Evolutionary conservation across 2,888 invertebrate species (phyloP).

Genomic region (Pristionchus fissidentatus): DNA sequence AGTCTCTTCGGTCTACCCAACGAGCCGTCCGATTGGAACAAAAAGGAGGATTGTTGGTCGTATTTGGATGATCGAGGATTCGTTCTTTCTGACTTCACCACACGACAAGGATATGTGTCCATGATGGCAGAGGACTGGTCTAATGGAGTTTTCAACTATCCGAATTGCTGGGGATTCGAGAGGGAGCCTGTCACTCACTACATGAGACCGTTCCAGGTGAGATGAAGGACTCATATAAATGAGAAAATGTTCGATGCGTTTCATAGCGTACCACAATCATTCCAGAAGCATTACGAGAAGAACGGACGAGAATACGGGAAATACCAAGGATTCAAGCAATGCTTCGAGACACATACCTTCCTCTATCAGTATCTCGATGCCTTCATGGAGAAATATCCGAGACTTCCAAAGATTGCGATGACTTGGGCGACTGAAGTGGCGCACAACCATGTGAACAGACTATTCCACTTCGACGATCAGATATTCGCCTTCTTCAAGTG

Average conservation of each 20-base stretch:
- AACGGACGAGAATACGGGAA: not conserved
- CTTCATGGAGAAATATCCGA: constrained; percentile 60
- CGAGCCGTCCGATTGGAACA: not conserved
- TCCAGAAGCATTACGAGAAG: not conserved
- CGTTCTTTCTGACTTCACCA: not conserved
- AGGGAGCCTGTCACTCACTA: constrained; percentile 62
- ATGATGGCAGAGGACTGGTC: constrained; percentile 67
- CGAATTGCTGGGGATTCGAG: constrained; percentile 63
- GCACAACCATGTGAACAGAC: constrained; percentile 57
- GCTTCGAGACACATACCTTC: constrained; percentile 58
- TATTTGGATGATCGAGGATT: not conserved
- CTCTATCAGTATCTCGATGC: constrained; percentile 59
- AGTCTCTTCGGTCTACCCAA: not conserved
- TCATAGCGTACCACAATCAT: not conserved
- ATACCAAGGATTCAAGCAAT: constrained; percentile 35
- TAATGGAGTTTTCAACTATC: constrained; percentile 64
- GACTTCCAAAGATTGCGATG: constrained; percentile 60
- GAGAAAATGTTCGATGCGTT: not conserved
- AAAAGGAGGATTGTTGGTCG: not conserved
- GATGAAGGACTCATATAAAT: not conserved
- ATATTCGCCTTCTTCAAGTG: constrained; percentile 57
- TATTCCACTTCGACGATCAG: constrained; percentile 60
- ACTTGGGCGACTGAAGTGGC: constrained; percentile 60
- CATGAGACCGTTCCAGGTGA: constrained; percentile 56
- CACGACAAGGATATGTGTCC: constrained; percentile 33